These are phyloP conservation scores for Timema podura DNA, from an alignment of 2,888 invertebrate species.

Conservation along the genomic window DNA sequence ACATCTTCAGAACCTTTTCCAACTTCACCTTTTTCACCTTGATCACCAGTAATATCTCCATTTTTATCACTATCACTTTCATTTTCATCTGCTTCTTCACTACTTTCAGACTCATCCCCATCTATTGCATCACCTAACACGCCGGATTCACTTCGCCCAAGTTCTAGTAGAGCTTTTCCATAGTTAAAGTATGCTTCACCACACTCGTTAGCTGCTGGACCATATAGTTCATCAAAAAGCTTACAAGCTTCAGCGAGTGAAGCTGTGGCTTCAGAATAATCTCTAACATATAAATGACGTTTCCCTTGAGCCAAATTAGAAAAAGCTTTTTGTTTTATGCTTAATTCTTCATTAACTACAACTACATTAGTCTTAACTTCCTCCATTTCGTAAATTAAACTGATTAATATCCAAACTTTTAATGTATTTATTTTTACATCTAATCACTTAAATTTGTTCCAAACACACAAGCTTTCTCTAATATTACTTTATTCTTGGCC, in stretches of 20 bases:
- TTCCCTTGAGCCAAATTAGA: slow-evolving; percentile 61
- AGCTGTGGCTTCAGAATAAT: slow-evolving; percentile 68
- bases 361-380: background rate
- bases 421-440: too few relatives aligned
- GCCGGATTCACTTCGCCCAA: slow-evolving; percentile 81
- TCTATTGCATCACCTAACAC: slow-evolving; percentile 51
- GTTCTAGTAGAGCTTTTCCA: slow-evolving; percentile 69
- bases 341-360: background rate
- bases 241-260: slow-evolving; percentile 69
- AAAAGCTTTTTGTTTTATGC: slow-evolving; percentile 26
- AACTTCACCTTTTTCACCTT: slow-evolving; percentile 29
- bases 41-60: background rate
- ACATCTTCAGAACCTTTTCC: slow-evolving; percentile 36
- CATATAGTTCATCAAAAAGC: slow-evolving; percentile 66
- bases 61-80: slow-evolving; percentile 27
- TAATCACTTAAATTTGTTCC: too few relatives aligned
- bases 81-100: slow-evolving; percentile 43
- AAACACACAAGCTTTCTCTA: too few relatives aligned
- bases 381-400: background rate
- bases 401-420: background rate
- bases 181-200: slow-evolving; percentile 87
- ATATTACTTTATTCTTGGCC: too few relatives aligned
- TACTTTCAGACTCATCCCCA: slow-evolving; percentile 32
- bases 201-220: slow-evolving; percentile 78
- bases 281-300: slow-evolving; percentile 71